A percentile compares a stretch with the other conserved stretches of the same genome.
These are phyloP conservation scores for Cassiopea andromeda DNA, from an alignment of 30 jellyfish, hydroid and myxozoan species.

Conservation along the genomic window DNA sequence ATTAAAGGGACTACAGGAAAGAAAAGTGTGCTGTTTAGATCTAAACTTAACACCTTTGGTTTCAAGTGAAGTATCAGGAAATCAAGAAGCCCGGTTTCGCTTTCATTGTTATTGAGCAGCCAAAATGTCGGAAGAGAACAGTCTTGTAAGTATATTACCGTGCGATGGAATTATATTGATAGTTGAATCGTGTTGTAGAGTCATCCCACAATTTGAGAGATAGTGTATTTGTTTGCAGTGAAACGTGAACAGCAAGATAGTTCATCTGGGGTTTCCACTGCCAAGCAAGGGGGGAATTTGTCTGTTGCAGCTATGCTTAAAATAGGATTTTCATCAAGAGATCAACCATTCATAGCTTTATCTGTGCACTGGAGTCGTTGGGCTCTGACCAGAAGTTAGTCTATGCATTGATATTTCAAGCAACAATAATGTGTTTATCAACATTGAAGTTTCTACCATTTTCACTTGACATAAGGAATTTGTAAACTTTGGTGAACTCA, in stretches of 20 bases:
- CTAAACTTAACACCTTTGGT: not conserved
- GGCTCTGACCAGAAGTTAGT: no score
- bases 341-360: no score
- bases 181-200: not conserved
- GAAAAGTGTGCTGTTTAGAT: not conserved
- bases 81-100: not conserved
- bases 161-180: not conserved
- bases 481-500: not conserved
- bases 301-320: no score
- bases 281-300: no score
- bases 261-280: no score
- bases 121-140: conserved; percentile 35
- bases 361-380: no score
- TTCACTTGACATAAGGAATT: not conserved
- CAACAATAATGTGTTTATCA: not conserved
- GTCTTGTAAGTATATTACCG: conserved; percentile 28
- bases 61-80: not conserved
- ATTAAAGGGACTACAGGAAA: not conserved
- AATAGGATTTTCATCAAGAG: no score
- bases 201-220: not conserved
- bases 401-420: no score
- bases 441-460: not conserved
- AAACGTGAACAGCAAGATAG: no score
- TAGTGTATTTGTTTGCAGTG: no score
- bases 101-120: not conserved